Base-by-base conservation (phyloP, 37 sponge, comb jelly and placozoan genomes). In the Dysidea cf. avara region DNA sequence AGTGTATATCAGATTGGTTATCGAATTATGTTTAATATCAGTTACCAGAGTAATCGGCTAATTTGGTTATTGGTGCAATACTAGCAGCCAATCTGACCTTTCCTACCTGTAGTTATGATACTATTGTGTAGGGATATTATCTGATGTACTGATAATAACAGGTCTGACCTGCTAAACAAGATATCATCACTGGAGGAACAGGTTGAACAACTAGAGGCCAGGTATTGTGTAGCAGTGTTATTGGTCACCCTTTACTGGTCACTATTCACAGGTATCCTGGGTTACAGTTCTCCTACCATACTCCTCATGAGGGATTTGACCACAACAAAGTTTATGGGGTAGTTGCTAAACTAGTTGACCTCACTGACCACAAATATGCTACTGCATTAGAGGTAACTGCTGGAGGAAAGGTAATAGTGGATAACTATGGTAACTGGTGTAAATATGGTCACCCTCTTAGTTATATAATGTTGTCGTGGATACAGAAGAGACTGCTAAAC, bases 341-440 rank as follows among this genome's bases (percentile, higher is more conserved):
- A 18, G 91, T 93, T 20, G 97, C 87, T 38, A 91, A 86, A 54
- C 83, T 96, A 7, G 40, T 96, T 39, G 66, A 69, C 25, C 68
- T 96, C 43, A 85, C 74, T 52, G 90, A 92, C 56, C 22, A 36
- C 16, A 39, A 68, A 13, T 47, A 73, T 58, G 93, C 96, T 56
- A 89, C 95, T 68, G 93, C 96, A n/a, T 82, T 96, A 36, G 96
- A 96, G 39, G 94, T 96, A 12, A 68, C 93, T 35, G 96, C 96
- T 57, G 94, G 94, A 48, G 86, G 83, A 50, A 89, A 68, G 90
- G 96, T 96, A n/a, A n/a, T n/a, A n/a, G n/a, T n/a, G n/a, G n/a
- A n/a, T n/a, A n/a, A n/a, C n/a, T 61, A 18, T 61, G 32, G 3
- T 5, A 14, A 18, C 28, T 43, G 38, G 18, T 36, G 3, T 68